phyloP scores from a whole-genome alignment of 2,888 invertebrate species.

The Eudemis profundana region DNA sequence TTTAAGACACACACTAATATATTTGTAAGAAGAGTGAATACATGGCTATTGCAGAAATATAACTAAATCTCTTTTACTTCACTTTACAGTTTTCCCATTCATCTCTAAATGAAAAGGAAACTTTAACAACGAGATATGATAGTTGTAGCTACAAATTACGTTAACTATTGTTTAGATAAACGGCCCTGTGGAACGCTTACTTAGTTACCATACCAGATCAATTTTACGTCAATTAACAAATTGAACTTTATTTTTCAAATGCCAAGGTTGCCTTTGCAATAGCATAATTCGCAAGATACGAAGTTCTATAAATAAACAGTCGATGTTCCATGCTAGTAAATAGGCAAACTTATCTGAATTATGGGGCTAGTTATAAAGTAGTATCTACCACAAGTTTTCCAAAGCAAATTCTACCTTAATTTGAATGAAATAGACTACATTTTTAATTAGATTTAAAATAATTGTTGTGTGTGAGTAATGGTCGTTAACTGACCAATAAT shows the following conservation, averaged over 20 bases:
- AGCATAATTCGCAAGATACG: background rate
- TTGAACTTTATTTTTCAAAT: background rate
- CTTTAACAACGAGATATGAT: constrained; percentile 18
- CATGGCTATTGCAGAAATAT: background rate
- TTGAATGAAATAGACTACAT: background rate
- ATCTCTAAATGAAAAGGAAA: constrained; percentile 17
- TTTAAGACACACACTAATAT: too few relatives aligned
- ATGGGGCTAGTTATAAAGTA: constrained; percentile 17
- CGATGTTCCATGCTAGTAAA: constrained; percentile 37
- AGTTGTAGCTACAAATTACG: constrained; percentile 28
- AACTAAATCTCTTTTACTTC: background rate
- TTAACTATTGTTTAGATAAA: constrained; percentile 38
- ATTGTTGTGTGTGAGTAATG: constrained; percentile 21
- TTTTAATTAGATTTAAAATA: background rate
- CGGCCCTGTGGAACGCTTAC: background rate
- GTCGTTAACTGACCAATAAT: constrained; percentile 38
- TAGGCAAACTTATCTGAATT: constrained; percentile 40
- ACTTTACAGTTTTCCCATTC: background rate
- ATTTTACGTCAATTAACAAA: background rate
- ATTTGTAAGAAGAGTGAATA: background rate
- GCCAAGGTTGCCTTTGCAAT: background rate
- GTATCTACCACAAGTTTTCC: background rate
- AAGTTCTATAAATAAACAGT: constrained; percentile 1
- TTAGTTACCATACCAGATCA: background rate
- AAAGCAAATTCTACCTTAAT: background rate